These are phyloP conservation scores for Archivesica marissinica DNA, from an alignment of 1,140 invertebrate genomes.

Conservation along the genomic window DNA sequence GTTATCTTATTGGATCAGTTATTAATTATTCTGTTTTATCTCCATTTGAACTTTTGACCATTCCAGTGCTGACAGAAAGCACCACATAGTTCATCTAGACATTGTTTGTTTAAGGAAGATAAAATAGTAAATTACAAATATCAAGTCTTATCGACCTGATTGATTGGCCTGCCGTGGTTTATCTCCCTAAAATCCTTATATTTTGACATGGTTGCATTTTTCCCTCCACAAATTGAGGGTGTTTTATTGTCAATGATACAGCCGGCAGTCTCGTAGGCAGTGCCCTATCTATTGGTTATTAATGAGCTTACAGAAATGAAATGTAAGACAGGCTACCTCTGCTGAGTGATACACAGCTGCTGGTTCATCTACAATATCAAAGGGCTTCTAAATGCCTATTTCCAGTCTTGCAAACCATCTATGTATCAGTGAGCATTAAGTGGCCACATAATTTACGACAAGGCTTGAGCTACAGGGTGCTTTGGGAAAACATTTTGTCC, in stretches of 20 bases:
- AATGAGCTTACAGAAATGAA: not conserved
- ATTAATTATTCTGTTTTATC: not conserved
- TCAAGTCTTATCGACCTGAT: not conserved
- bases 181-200: not conserved
- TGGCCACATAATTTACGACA: too few relatives aligned
- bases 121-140: constrained; percentile 40
- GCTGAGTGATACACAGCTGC: not conserved
- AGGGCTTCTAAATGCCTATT: too few relatives aligned
- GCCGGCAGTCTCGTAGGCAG: not conserved
- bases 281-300: constrained; percentile 16
- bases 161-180: constrained; percentile 5
- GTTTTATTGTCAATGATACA: not conserved
- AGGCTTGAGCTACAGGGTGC: too few relatives aligned
- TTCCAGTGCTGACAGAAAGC: not conserved
- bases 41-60: constrained; percentile 35
- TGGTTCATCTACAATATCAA: too few relatives aligned
- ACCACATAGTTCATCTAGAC: not conserved
- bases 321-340: constrained; percentile 2
- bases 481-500: too few relatives aligned
- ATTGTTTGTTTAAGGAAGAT: constrained; percentile 26
- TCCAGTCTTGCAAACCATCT: too few relatives aligned
- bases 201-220: not conserved
- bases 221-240: not conserved
- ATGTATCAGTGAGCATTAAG: too few relatives aligned
- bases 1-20: not conserved